Evolutionary conservation across 1,140 invertebrate genomes (phyloP), one percentile per base, ranked within the genome.

Genomic region (Mesaphorura yosii): DNA sequence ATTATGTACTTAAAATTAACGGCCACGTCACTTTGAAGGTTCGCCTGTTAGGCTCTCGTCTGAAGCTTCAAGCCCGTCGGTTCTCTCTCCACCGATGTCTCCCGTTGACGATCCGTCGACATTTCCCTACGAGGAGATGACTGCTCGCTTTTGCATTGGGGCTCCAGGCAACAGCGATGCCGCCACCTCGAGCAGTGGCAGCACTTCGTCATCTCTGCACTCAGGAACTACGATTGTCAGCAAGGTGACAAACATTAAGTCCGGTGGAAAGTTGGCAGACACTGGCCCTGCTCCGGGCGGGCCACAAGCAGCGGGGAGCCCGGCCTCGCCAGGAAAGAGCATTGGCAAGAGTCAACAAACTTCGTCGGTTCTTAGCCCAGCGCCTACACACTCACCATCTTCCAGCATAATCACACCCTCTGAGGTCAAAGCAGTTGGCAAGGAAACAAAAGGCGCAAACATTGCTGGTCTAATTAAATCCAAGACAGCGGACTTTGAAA

Each of bases 401-500:
- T 34, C 37, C 17, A 12, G 17, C 29, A 10, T n/a, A n/a, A n/a
- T n/a, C n/a, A n/a, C 23, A 12, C 17, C 39, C 7, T 17, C 38
- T 20, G 57, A 59, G 19, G 22, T 38, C 1, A 59, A 59, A 42
- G 48, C 47, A 15, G 19, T 56, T 5, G 59, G 59, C 2, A 62
- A 62, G 28, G 59, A 62, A 42, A 62, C 59, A 14, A 62, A 62
- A 42, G 53, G 55, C 4, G 59, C 59, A 2, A 58, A 58, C 19
- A 53, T 60, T 19, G 45, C 49, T 15, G 58, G 54, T 14, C 51
- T 63, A 14, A 63, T 63, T 7, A 63, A 63, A 51, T 60, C 58
- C 0, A 63, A 63, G 48, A 63, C 61, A 26, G 58, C 61, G 17
- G 61, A 63, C 26, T 63, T 63, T 42, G 61, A 63, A 27, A 63